These are phyloP conservation scores for Gryllus longicercus DNA, from an alignment of 2,888 invertebrate genomes.

Conservation along the genomic window DNA sequence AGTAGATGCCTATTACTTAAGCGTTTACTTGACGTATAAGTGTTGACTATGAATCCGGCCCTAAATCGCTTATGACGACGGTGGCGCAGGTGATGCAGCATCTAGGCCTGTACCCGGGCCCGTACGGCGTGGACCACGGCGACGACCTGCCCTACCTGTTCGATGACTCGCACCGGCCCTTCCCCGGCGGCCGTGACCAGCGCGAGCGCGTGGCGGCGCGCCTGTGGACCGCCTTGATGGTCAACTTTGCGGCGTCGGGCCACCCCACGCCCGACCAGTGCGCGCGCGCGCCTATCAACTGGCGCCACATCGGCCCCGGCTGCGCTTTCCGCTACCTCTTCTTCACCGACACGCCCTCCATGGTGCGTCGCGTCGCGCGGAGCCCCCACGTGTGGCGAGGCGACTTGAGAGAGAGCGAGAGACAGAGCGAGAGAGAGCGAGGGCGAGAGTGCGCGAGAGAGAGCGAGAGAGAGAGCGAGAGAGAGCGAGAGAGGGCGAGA, in stretches of 20 bases:
- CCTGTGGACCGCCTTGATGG: not conserved
- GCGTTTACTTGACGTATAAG: no score
- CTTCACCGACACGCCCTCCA: not conserved
- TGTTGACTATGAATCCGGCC: no score
- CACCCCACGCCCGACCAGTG: not conserved
- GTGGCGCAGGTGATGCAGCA: not conserved
- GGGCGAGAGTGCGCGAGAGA: not conserved
- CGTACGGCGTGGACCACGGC: not conserved
- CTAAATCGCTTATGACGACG: not conserved
- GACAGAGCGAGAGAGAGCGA: not conserved
- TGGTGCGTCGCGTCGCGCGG: not conserved
- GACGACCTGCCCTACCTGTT: slow-evolving; percentile 6
- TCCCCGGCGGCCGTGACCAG: not conserved
- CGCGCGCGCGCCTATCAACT: not conserved
- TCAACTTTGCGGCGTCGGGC: not conserved
- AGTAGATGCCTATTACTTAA: no score
- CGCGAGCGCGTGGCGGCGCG: not conserved
- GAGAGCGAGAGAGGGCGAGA: not conserved
- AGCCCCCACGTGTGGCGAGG: no score
- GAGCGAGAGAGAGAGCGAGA: not conserved
- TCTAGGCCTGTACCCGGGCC: not conserved
- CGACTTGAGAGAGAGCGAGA: not conserved
- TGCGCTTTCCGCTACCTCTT: not conserved
- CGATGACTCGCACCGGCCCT: not conserved
- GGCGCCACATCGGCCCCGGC: not conserved